Evolutionary conservation across 2,797 vertebrate species (phyloP).

Genomic region (Thripadectes ignobilis): DNA sequence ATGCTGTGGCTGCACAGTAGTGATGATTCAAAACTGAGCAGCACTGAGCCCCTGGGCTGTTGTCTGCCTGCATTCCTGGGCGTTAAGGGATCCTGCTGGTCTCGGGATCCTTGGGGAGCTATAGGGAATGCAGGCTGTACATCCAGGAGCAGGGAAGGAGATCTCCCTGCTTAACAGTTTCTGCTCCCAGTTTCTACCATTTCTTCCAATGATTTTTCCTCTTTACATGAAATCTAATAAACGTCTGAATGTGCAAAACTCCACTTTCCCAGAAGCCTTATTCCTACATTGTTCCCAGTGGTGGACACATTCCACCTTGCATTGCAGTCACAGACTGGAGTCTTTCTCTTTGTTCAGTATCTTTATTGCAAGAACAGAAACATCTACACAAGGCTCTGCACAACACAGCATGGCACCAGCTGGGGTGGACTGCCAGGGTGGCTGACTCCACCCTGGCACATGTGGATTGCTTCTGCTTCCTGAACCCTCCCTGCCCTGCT

Average conservation of each 20-base stretch:
- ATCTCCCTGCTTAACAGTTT: not conserved
- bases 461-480: not conserved
- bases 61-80: not conserved
- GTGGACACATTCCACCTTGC: not conserved
- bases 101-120: not conserved
- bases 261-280: not conserved
- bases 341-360: not conserved
- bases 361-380: slow-evolving; percentile 64
- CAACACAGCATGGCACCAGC: not conserved
- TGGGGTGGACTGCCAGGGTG: not conserved
- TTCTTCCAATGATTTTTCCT: not conserved
- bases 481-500: not conserved
- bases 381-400: slow-evolving; percentile 36
- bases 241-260: not conserved
- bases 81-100: not conserved
- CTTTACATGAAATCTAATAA: slow-evolving; percentile 7
- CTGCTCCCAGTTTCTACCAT: not conserved
- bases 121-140: not conserved
- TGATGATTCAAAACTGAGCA: not conserved
- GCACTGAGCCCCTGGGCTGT: not conserved
- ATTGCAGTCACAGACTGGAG: not conserved
- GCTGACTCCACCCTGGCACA: not conserved
- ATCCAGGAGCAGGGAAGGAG: not conserved
- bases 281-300: accelerated
- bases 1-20: accelerated